These are phyloP conservation scores for Tachysurus vachellii DNA, from an alignment of 2,113 vertebrate species.

Conservation along the genomic window DNA sequence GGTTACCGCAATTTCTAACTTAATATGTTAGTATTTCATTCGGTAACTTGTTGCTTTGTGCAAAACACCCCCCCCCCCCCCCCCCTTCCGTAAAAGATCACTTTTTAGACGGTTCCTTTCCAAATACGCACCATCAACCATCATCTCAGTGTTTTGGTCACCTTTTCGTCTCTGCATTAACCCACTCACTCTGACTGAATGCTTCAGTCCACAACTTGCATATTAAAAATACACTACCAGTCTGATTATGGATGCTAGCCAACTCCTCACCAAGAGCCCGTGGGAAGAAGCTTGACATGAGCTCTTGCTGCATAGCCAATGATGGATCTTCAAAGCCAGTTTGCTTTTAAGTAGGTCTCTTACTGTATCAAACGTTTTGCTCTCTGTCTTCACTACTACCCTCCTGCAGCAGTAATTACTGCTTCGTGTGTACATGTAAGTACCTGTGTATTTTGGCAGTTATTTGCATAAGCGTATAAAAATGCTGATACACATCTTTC, in stretches of 20 bases:
- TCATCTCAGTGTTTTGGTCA: neutral
- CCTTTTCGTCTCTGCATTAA: neutral
- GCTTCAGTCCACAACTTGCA: constrained; percentile 7
- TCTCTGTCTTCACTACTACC: constrained; percentile 15
- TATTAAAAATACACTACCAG: neutral
- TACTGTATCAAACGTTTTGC: constrained; percentile 24
- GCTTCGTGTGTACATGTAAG: constrained; percentile 27
- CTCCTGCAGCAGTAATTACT: constrained; percentile 42
- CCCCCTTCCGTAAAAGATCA: neutral
- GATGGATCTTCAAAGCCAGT: constrained; percentile 18
- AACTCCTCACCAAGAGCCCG: neutral
- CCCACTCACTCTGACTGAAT: neutral
- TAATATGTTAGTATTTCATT: constrained; percentile 3
- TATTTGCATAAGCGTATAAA: constrained; percentile 51
- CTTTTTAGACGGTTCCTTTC: neutral
- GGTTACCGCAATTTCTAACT: neutral
- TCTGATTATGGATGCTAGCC: neutral
- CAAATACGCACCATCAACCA: neutral
- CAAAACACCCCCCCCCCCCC: neutral
- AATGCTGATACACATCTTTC: constrained; percentile 13
- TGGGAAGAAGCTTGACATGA: constrained; percentile 10
- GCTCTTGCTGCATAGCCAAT: neutral
- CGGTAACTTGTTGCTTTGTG: constrained; percentile 41
- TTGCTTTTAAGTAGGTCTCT: constrained; percentile 19
- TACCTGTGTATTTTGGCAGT: constrained; percentile 17